Percentiles rank a stretch among this genome's conserved stretches.
Conservation (phyloP, 2,888 invertebrate genomes). For the Mactromeris polynyma region DNA sequence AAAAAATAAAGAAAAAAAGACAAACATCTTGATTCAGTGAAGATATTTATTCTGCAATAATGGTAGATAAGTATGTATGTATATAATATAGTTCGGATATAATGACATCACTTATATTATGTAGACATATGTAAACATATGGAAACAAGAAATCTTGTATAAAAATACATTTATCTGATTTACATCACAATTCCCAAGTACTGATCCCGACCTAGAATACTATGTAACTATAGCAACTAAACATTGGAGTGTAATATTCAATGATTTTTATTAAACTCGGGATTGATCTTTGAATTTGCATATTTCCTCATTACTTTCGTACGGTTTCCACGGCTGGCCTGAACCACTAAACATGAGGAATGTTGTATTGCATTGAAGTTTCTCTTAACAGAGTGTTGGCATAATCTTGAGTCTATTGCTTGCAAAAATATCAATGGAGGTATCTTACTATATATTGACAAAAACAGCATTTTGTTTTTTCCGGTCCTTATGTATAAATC, state of each 20-base stretch:
- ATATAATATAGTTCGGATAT: not conserved
- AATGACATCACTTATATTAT: not conserved
- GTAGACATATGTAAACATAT: not conserved
- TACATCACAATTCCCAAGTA: not conserved
- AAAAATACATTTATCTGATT: not conserved
- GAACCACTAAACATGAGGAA: not conserved
- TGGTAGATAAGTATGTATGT: constrained; percentile 4
- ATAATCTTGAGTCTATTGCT: not conserved
- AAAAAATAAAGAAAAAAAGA: not conserved
- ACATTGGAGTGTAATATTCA: not conserved
- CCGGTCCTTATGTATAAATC: too few species aligned
- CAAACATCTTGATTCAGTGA: not conserved
- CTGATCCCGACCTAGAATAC: not conserved
- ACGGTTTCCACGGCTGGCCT: not conserved
- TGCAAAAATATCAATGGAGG: not conserved
- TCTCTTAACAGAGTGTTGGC: not conserved
- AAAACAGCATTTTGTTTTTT: not conserved
- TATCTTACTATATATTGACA: not conserved
- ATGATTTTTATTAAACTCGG: not conserved
- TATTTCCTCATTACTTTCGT: not conserved
- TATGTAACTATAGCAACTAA: not conserved
- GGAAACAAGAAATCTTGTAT: not conserved
- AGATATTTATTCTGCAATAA: not conserved
- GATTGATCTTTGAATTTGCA: not conserved
- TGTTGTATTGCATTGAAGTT: not conserved